phyloP scores from a whole-genome alignment of 2,797 vertebrate genomes.

The Pelobates cultripes region DNA sequence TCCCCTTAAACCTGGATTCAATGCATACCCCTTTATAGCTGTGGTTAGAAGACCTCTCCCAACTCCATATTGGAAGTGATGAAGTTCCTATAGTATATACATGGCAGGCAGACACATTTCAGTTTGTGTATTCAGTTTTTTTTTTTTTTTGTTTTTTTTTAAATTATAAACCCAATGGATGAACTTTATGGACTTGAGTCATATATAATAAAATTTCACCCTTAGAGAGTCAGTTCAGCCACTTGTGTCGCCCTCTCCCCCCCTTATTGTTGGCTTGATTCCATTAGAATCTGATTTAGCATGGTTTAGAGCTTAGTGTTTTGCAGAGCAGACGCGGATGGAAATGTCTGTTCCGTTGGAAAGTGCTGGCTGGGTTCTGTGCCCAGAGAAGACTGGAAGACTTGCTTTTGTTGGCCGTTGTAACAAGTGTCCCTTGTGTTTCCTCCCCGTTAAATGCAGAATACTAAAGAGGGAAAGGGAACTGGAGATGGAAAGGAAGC shows the following conservation, averaged over 20 bases:
- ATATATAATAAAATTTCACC: not conserved
- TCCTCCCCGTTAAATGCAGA: slow-evolving; percentile 49
- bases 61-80: too few relatives aligned
- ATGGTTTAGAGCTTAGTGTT: slow-evolving; percentile 30
- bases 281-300: too few relatives aligned
- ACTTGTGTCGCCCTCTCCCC: not conserved
- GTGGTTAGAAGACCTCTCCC: too few relatives aligned
- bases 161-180: too few relatives aligned
- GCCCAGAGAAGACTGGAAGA: slow-evolving; percentile 29
- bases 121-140: too few relatives aligned
- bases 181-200: too few relatives aligned
- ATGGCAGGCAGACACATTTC: too few relatives aligned
- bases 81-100: too few relatives aligned
- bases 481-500: slow-evolving; percentile 42
- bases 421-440: slow-evolving; percentile 37
- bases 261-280: not conserved
- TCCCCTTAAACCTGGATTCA: too few relatives aligned
- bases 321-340: slow-evolving; percentile 4
- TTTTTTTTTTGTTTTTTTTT: too few relatives aligned
- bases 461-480: slow-evolving; percentile 30
- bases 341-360: slow-evolving; percentile 40
- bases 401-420: slow-evolving; percentile 50
- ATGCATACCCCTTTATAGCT: too few relatives aligned
- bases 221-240: not conserved
- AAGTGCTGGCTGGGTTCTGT: slow-evolving; percentile 16